phyloP scores from a whole-genome alignment of 2,888 invertebrate genomes.

The Heliconius sara region DNA sequence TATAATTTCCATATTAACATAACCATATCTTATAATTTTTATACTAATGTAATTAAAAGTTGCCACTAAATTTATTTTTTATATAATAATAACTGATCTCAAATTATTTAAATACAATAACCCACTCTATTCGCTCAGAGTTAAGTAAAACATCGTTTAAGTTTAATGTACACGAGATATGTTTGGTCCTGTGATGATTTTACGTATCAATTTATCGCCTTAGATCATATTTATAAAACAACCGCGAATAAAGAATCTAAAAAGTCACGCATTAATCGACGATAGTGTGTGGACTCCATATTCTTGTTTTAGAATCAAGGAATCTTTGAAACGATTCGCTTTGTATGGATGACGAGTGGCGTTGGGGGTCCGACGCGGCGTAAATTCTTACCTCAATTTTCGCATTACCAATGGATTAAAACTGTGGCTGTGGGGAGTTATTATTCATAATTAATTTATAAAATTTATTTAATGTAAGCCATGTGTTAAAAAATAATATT shows the following conservation, averaged over 20 bases:
- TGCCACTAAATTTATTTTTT: too few species aligned
- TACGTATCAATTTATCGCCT: background rate
- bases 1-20: background rate
- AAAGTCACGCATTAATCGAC: background rate
- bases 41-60: background rate
- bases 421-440: too few species aligned
- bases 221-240: background rate
- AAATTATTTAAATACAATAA: background rate
- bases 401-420: slow-evolving; percentile 83
- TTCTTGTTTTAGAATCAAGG: slow-evolving; percentile 62
- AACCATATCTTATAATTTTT: background rate
- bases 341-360: slow-evolving; percentile 70
- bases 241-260: background rate
- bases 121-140: background rate
- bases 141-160: background rate
- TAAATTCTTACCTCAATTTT: slow-evolving; percentile 82
- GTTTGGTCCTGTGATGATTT: background rate
- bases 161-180: too few species aligned
- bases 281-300: slow-evolving; percentile 31
- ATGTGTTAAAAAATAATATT: too few species aligned
- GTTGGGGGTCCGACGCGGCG: slow-evolving; percentile 62
- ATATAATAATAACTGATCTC: background rate
- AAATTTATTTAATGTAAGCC: too few species aligned
- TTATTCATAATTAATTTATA: too few species aligned
- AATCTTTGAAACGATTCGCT: slow-evolving; percentile 67